phyloP scores from a whole-genome alignment of 2,797 vertebrate species.

The Myotis vivesi region DNA sequence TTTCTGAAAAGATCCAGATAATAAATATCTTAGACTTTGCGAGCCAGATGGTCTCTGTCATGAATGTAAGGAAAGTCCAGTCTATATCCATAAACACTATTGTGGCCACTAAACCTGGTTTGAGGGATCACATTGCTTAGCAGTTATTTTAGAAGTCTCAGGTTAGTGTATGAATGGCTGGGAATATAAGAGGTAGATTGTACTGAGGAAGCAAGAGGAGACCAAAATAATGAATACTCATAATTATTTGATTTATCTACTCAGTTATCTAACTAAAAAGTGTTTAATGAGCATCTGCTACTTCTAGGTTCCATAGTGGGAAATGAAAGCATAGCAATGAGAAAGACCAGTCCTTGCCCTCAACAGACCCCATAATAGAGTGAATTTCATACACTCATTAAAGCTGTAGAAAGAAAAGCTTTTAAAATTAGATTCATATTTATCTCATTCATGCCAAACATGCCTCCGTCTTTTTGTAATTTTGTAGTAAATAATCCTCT shows the following conservation, averaged over 20 bases:
- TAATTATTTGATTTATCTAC: neutral
- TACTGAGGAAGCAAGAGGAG: neutral
- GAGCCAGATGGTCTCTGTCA: neutral
- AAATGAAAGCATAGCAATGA: neutral
- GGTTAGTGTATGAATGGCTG: neutral
- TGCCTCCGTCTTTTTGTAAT: neutral
- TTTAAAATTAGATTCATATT: neutral
- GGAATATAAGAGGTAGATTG: neutral
- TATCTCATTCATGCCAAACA: neutral
- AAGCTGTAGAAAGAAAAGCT: constrained; percentile 28
- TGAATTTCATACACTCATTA: neutral
- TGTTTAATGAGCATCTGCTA: neutral
- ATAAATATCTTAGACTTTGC: neutral
- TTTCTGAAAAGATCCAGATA: neutral
- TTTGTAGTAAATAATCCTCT: neutral
- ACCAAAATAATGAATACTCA: neutral
- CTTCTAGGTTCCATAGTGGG: neutral
- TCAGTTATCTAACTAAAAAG: neutral
- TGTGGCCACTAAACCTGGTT: neutral
- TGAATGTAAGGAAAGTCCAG: neutral
- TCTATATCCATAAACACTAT: neutral
- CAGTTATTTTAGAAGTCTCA: neutral
- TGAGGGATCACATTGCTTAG: neutral
- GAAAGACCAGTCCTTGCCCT: neutral
- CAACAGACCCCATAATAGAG: neutral